Percentiles rank a stretch among this genome's conserved stretches.
Evolutionary conservation across 2,113 vertebrate genomes (phyloP).

Genomic region (Mobula hypostoma): DNA sequence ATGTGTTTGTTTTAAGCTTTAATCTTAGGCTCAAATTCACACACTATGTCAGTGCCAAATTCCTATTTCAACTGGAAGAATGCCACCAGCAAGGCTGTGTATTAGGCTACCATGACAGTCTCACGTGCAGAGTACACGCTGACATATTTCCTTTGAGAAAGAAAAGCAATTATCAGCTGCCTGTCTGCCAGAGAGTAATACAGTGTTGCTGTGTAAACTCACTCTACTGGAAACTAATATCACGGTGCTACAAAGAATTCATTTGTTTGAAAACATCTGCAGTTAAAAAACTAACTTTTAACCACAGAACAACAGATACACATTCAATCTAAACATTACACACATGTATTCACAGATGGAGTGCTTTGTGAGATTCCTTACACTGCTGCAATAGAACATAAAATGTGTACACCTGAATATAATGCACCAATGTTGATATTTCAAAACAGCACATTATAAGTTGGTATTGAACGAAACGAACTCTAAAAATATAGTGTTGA

Average conservation of each 20-base stretch:
- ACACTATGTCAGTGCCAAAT: neutral
- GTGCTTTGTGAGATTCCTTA: neutral
- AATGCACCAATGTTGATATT: neutral
- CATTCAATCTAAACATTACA: neutral
- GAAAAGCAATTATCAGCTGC: slow-evolving; percentile 36
- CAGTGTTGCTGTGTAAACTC: slow-evolving; percentile 21
- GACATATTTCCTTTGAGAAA: slow-evolving; percentile 20
- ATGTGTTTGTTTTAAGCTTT: neutral
- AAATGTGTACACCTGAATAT: neutral
- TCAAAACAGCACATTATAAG: neutral
- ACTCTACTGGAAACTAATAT: slow-evolving; percentile 24
- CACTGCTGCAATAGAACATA: neutral
- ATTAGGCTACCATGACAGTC: neutral
- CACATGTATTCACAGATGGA: neutral
- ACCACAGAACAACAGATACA: neutral
- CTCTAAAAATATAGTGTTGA: neutral
- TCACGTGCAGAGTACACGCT: neutral
- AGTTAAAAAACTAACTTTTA: neutral
- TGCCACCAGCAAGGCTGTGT: neutral
- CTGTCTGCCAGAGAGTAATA: neutral
- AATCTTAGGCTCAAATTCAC: neutral
- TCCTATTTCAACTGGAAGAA: neutral
- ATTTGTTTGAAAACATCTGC: slow-evolving; percentile 30
- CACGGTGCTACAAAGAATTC: neutral
- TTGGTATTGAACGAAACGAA: neutral